A percentile compares a stretch with the other conserved stretches of the same genome.
Conservation (phyloP, 92 coral and sea anemone genomes). For the Epizoanthus rinbou region DNA sequence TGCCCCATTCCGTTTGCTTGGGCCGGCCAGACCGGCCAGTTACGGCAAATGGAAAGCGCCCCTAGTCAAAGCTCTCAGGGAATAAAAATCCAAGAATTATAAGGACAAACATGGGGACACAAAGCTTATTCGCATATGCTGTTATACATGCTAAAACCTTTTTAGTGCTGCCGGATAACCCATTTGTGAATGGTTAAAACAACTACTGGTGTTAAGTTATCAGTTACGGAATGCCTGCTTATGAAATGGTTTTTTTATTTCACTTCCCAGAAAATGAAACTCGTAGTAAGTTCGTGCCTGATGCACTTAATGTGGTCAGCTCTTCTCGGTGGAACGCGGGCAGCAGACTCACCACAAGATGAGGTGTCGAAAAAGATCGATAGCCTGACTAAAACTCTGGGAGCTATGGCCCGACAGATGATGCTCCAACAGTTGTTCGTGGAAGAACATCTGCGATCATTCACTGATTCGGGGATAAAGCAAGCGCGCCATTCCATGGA, state of each 20-base stretch:
- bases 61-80: too few species aligned
- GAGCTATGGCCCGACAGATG: slow-evolving; percentile 47
- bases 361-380: slow-evolving; percentile 16
- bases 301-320: background rate
- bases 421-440: slow-evolving; percentile 46
- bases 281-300: background rate
- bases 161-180: background rate
- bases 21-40: too few species aligned
- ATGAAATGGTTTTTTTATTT: background rate
- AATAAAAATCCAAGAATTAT: too few species aligned
- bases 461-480: slow-evolving; percentile 39
- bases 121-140: too few species aligned
- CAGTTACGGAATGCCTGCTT: too few species aligned
- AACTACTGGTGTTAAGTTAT: background rate
- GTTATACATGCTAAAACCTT: too few species aligned
- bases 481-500: slow-evolving; percentile 42
- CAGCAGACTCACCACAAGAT: background rate
- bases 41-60: too few species aligned
- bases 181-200: background rate
- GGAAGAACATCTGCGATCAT: slow-evolving; percentile 45
- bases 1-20: too few species aligned
- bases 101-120: too few species aligned
- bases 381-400: slow-evolving; percentile 20
- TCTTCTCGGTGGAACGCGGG: background rate
- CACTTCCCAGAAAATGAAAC: slow-evolving; percentile 19